phyloP scores from a whole-genome alignment of 2,888 invertebrate species.

The Drosophila lutescens region DNA sequence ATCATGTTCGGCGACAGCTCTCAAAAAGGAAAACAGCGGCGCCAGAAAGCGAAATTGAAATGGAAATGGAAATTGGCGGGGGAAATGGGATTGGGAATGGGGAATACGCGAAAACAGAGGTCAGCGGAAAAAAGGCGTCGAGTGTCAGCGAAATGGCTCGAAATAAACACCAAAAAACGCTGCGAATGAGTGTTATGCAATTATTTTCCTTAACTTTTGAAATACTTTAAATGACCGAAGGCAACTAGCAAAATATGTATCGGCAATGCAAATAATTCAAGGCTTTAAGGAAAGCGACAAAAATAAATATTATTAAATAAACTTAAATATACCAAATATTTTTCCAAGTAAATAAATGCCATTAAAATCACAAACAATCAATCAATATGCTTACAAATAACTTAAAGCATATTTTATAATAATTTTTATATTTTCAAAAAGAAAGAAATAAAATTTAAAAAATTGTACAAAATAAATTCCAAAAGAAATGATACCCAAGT shows the following conservation, averaged over 20 bases:
- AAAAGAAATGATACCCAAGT: too few relatives aligned
- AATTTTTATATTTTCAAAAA: too few relatives aligned
- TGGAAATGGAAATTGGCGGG: slow-evolving; percentile 31
- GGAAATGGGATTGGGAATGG: not conserved
- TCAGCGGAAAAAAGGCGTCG: slow-evolving; percentile 4
- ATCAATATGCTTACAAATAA: too few relatives aligned
- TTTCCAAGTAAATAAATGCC: too few relatives aligned
- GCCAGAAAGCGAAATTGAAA: slow-evolving; percentile 28
- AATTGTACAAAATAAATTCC: too few relatives aligned
- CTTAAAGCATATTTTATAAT: too few relatives aligned
- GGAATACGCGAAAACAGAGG: slow-evolving; percentile 2
- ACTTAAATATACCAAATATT: too few relatives aligned
- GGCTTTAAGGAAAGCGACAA: too few relatives aligned
- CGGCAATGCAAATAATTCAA: not conserved
- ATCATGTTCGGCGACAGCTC: slow-evolving; percentile 42
- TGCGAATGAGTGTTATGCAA: not conserved
- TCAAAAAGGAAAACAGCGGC: slow-evolving; percentile 14
- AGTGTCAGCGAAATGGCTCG: not conserved
- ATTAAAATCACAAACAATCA: too few relatives aligned
- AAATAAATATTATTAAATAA: too few relatives aligned
- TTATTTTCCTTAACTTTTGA: not conserved
- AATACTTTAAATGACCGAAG: not conserved
- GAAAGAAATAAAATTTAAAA: too few relatives aligned
- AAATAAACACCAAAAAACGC: not conserved
- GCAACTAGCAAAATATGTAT: not conserved